Evolutionary conservation across 2,797 vertebrate genomes (phyloP).

Genomic region (Sciurus carolinensis): DNA sequence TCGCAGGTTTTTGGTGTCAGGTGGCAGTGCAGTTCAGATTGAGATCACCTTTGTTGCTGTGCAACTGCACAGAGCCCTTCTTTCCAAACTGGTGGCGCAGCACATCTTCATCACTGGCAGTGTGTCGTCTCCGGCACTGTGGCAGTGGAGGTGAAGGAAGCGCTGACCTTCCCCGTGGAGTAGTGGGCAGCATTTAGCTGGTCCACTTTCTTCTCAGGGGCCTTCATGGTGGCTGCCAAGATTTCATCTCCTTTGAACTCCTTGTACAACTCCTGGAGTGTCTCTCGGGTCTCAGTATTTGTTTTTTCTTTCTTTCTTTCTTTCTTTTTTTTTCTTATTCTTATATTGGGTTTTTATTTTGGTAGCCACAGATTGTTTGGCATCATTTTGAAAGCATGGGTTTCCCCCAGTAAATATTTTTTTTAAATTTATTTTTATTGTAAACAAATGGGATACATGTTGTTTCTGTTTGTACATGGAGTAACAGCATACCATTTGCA

Average conservation of each 20-base stretch:
- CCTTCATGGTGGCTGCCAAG: conserved; percentile 96
- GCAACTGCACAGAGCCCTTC: conserved; percentile 96
- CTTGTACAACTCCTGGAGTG: conserved; percentile 96
- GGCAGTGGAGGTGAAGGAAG: conserved; percentile 98
- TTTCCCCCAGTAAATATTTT: too few relatives aligned
- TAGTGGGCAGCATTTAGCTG: conserved; percentile 98
- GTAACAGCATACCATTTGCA: too few relatives aligned
- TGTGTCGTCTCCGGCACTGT: conserved; percentile 96
- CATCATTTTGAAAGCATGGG: too few relatives aligned
- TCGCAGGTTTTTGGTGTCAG: conserved; percentile 97
- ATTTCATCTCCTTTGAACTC: conserved; percentile 97
- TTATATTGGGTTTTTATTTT: too few relatives aligned
- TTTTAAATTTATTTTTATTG: too few relatives aligned
- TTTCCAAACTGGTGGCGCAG: conserved; percentile 97
- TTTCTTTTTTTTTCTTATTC: too few relatives aligned
- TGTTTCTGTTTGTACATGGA: too few relatives aligned
- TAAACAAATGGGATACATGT: too few relatives aligned
- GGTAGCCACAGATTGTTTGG: too few relatives aligned
- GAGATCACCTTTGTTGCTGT: conserved; percentile 96
- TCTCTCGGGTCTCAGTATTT: conserved; percentile 96
- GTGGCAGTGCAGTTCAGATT: conserved; percentile 97
- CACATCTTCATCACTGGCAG: conserved; percentile 95
- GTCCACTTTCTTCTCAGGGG: conserved; percentile 95
- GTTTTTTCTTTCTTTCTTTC: conserved; percentile 81
- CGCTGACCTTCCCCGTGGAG: conserved; percentile 97